Percentiles rank a stretch among this genome's conserved stretches.
Evolutionary conservation across 2,113 vertebrate species (phyloP).

Genomic region (Bujurquina vittata): DNA sequence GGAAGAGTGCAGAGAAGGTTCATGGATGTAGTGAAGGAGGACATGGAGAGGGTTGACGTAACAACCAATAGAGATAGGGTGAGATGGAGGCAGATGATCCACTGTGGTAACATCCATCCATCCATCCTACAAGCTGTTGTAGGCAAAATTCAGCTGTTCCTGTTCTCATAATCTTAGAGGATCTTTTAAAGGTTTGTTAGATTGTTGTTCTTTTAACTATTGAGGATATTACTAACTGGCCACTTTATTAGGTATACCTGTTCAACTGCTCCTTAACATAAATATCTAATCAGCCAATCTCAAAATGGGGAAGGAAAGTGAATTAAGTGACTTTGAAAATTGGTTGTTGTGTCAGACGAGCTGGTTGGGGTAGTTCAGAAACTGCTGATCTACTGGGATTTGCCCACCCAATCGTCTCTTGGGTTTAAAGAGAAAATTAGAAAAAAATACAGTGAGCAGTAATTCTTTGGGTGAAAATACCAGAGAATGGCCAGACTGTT

Average conservation of each 20-base stretch:
- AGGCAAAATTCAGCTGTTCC: no score
- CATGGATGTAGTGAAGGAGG: not conserved
- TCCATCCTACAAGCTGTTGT: no score
- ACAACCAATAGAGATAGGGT: no score
- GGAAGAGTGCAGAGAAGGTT: not conserved
- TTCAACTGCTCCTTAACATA: no score
- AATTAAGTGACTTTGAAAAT: not conserved
- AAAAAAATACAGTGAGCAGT: not conserved
- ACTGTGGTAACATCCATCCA: no score
- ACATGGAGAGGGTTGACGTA: not conserved
- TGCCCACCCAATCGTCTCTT: not conserved
- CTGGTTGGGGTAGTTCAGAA: not conserved
- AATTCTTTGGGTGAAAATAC: not conserved
- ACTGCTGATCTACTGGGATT: not conserved
- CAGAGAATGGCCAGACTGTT: not conserved
- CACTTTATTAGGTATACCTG: no score
- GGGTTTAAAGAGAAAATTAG: not conserved
- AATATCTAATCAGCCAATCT: no score
- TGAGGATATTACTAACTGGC: no score
- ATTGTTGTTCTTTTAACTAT: no score
- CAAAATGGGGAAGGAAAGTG: not conserved
- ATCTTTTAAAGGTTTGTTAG: no score
- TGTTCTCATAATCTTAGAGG: no score
- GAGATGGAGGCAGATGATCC: no score
- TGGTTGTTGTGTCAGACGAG: not conserved